Evolutionary conservation across 1,140 invertebrate species (phyloP).

Genomic region (Scaptodrosophila lebanonensis): DNA sequence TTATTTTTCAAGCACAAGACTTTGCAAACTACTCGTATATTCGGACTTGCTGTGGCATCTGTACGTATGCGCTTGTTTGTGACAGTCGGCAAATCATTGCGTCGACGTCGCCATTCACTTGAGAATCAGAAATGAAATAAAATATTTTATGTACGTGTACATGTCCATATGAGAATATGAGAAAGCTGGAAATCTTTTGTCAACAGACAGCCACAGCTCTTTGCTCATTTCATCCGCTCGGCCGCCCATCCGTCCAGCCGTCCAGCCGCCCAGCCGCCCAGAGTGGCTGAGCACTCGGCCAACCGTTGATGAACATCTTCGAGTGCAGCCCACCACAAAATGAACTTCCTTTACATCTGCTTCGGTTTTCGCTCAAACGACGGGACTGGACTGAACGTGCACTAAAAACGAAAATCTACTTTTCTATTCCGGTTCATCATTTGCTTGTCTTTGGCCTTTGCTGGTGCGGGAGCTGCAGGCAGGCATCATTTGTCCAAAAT

Average conservation of each 20-base stretch:
- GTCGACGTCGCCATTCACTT: no score
- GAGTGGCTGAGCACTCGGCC: no score
- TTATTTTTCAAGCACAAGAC: constrained; percentile 47
- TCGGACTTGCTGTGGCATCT: constrained; percentile 27
- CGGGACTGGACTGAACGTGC: constrained; percentile 18
- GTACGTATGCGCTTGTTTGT: constrained; percentile 17
- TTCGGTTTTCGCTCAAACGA: neutral
- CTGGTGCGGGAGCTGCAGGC: constrained; percentile 3
- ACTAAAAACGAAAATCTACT: constrained; percentile 37
- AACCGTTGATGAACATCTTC: constrained; percentile 54
- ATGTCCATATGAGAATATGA: constrained; percentile 41
- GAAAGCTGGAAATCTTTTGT: constrained; percentile 38
- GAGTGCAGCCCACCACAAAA: constrained; percentile 18
- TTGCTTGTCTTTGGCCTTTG: constrained; percentile 40
- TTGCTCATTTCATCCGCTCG: constrained; percentile 61
- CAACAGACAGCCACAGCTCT: constrained; percentile 47
- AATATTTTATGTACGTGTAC: constrained; percentile 50
- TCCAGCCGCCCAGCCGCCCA: no score
- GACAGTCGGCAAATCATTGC: no score
- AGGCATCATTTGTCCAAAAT: constrained; percentile 66
- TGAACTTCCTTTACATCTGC: constrained; percentile 26
- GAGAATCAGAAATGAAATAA: constrained; percentile 59
- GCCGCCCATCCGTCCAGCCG: no score
- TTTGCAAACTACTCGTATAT: constrained; percentile 22
- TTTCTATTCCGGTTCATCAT: constrained; percentile 48